Conservation (phyloP, 2,113 vertebrate species). For the Ibidorhyncha struthersii region DNA sequence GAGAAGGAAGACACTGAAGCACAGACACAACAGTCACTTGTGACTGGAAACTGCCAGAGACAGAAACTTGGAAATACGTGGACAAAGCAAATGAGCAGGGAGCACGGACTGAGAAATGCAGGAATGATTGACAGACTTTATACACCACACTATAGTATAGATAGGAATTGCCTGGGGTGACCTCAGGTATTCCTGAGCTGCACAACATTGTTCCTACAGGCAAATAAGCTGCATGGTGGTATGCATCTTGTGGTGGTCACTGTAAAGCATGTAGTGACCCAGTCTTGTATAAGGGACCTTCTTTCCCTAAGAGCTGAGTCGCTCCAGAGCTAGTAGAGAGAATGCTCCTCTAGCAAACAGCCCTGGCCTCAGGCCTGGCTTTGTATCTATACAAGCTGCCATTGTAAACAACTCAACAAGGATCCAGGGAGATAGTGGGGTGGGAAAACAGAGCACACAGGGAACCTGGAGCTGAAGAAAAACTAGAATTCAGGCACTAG, state of each 20-base stretch:
- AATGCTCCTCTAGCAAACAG: neutral
- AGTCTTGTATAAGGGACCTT: neutral
- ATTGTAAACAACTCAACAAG: neutral
- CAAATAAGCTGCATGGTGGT: neutral
- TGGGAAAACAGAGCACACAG: neutral
- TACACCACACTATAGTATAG: neutral
- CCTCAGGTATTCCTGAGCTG: neutral
- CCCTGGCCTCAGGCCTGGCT: neutral
- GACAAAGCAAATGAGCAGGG: neutral
- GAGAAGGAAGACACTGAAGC: neutral
- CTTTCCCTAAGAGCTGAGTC: neutral
- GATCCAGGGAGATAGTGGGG: neutral
- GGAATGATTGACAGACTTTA: neutral
- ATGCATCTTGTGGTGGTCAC: neutral
- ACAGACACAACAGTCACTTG: neutral
- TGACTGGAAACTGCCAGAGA: neutral
- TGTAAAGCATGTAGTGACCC: neutral
- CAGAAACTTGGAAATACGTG: neutral
- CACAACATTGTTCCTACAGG: neutral
- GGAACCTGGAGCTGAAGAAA: neutral
- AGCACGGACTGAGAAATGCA: neutral
- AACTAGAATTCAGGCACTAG: neutral
- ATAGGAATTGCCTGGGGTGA: neutral
- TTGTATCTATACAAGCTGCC: neutral
- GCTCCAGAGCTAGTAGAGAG: neutral